Percentiles rank a stretch among this genome's conserved stretches.
Conservation (phyloP, 1,140 invertebrate genomes). For the Heliconius hewitsoni region DNA sequence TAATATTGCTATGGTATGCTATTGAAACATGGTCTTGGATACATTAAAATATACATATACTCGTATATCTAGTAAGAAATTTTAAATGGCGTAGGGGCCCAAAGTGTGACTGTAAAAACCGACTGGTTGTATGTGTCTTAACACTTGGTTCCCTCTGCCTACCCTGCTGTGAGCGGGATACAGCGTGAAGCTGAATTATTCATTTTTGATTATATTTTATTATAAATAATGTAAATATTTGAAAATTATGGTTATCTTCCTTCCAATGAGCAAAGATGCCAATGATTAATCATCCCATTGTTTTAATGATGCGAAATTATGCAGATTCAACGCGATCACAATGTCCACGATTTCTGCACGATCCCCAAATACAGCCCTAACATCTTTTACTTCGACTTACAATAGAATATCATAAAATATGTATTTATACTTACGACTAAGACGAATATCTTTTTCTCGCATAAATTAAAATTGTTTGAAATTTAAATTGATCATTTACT, state of each 20-base stretch:
- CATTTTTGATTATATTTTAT: too few relatives aligned
- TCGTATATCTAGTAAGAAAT: too few relatives aligned
- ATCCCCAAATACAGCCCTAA: constrained; percentile 37
- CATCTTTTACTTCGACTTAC: constrained; percentile 23
- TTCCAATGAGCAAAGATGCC: constrained; percentile 49
- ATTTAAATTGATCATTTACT: neutral
- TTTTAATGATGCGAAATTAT: constrained; percentile 79
- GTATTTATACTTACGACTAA: neutral
- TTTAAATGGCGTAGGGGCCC: too few relatives aligned
- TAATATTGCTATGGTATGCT: too few relatives aligned
- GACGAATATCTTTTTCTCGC: neutral
- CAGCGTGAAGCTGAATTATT: too few relatives aligned
- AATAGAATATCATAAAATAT: neutral
- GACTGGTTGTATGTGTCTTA: too few relatives aligned
- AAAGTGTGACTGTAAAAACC: too few relatives aligned
- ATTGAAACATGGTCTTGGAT: too few relatives aligned
- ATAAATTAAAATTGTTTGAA: neutral
- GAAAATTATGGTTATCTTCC: neutral
- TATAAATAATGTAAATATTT: too few relatives aligned
- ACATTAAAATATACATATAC: too few relatives aligned
- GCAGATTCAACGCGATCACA: constrained; percentile 69
- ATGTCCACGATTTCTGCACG: constrained; percentile 59
- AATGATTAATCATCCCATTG: constrained; percentile 77
- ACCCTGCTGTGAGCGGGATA: too few relatives aligned
- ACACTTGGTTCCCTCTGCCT: too few relatives aligned